Evolutionary conservation across 2,888 invertebrate species (phyloP), one percentile per base, ranked within the genome.

Genomic region (Lasioglossum calceatum): DNA sequence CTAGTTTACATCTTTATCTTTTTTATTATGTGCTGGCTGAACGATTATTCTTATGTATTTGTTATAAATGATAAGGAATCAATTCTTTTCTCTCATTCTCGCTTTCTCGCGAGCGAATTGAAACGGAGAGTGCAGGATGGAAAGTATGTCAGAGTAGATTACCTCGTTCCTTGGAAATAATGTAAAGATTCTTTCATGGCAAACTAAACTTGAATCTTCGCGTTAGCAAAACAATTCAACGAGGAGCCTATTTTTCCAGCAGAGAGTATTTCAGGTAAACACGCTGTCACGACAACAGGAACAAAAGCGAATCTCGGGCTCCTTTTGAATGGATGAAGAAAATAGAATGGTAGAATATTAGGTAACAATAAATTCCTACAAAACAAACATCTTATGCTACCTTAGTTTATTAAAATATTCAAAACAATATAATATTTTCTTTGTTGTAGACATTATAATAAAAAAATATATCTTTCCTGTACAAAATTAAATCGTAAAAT

Each of bases 111-210:
- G 71, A 32, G 83, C 76, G 36, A 50, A 72, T 10, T 7, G 77
- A 58, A 47, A 44, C 54, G 74, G 54, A 32, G 61, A 70, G 77
- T 44, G 36, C 73, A 42, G 27, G 42, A 73, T 82, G 61, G 79
- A 77, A 80, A 74, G 70, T 79, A 87, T 82, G 74, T 79, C 79
- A 23, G 88, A 92, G 89, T 42, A 90, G 91, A 88, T 92, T 92
- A 92, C 92, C 92, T 92, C 88, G 78, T 90, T 90, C 86, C 87
- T 91, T 92, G 87, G 87, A 89, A 91, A 79, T 86, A 72, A 91
- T 84, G 75, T 72, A 86, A 87, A 74, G 79, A 86, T 91, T 74
- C 87, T 92, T 92, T 93, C 93, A 93, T 93, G 93, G 93, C 93
- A 93, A 93, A 91, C 93, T 93, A 82, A 92, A 90, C 82, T 73